A percentile compares a stretch with the other conserved stretches of the same genome.
Conservation (phyloP, 2,888 invertebrate genomes). For the Lasioglossum leucozonium region DNA sequence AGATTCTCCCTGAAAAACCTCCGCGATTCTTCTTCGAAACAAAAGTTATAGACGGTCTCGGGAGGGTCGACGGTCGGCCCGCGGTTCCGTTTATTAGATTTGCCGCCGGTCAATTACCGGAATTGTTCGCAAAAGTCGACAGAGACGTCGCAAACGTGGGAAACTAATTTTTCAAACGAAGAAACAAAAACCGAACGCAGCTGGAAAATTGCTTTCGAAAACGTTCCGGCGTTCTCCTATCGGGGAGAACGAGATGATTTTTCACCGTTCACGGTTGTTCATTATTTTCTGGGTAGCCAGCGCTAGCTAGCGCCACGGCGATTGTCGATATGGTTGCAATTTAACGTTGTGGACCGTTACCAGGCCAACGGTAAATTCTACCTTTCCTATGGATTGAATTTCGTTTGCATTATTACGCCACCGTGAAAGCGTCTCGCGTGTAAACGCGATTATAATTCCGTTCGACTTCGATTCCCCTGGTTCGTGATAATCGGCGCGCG, state of each 20-base stretch:
- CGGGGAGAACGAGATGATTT: neutral
- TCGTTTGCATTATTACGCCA: neutral
- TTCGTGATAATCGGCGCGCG: slow-evolving; percentile 22
- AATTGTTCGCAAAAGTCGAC: neutral
- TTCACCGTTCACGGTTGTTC: neutral
- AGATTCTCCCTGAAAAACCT: neutral
- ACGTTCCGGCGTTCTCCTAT: neutral
- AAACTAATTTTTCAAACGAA: neutral
- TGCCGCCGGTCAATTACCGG: neutral
- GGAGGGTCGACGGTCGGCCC: neutral
- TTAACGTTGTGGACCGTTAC: neutral
- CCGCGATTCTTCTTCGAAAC: neutral
- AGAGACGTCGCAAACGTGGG: neutral
- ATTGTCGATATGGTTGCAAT: slow-evolving; percentile 27
- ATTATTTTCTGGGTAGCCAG: neutral
- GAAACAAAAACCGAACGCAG: neutral
- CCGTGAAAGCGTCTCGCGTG: neutral
- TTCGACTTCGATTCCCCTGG: slow-evolving; percentile 37
- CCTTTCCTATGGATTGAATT: slow-evolving; percentile 23
- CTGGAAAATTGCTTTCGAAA: neutral
- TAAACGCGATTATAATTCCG: slow-evolving; percentile 18
- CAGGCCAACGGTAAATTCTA: slow-evolving; percentile 7
- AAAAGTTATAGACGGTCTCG: neutral
- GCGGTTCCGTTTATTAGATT: neutral
- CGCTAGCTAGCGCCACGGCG: neutral